Conservation (phyloP, 1,140 invertebrate genomes). For the Battus philenor region DNA sequence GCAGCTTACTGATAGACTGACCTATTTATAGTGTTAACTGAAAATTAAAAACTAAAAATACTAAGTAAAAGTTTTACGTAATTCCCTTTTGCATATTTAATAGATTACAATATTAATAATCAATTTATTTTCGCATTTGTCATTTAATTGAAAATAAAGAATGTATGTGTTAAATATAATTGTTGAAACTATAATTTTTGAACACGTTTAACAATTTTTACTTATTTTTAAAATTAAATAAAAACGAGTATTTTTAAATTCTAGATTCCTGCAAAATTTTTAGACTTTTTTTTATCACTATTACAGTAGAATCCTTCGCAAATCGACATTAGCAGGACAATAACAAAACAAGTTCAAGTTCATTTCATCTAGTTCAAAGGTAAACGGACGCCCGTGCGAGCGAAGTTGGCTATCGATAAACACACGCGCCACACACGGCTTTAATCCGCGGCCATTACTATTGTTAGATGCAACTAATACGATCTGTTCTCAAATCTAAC, state of each 20-base stretch:
- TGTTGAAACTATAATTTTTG: too few species aligned
- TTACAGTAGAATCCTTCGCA: background rate
- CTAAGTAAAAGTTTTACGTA: too few species aligned
- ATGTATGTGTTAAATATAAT: too few species aligned
- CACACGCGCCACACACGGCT: constrained; percentile 14
- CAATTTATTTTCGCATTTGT: too few species aligned
- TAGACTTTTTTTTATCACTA: background rate
- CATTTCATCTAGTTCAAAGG: constrained; percentile 27
- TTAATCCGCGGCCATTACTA: background rate
- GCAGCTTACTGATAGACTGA: too few species aligned
- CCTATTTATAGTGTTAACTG: too few species aligned
- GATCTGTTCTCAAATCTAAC: constrained; percentile 1
- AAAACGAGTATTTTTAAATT: background rate
- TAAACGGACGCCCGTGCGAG: constrained; percentile 23
- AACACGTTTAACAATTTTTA: too few species aligned
- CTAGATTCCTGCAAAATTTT: background rate
- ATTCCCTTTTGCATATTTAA: too few species aligned
- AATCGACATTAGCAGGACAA: background rate
- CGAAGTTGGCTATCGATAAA: constrained; percentile 18
- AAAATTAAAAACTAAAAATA: too few species aligned
- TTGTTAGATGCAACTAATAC: background rate
- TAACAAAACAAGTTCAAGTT: constrained; percentile 28
- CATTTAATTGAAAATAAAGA: too few species aligned
- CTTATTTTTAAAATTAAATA: too few species aligned
- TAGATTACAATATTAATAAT: too few species aligned